phyloP scores from a whole-genome alignment of 2,797 vertebrate species.

The Sus cebifrons region DNA sequence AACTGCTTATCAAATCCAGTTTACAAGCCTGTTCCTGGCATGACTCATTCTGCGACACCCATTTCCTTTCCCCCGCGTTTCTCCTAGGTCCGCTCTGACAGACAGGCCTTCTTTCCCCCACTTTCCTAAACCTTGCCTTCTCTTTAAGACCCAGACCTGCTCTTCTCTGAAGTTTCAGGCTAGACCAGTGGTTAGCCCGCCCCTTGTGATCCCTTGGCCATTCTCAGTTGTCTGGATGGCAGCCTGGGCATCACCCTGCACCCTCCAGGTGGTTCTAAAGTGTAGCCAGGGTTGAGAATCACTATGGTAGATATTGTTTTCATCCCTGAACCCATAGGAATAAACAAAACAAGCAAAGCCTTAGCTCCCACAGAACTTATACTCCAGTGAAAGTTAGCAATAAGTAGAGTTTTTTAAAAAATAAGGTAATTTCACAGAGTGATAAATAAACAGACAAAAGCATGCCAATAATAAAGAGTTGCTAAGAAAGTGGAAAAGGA shows the following conservation, averaged over 20 bases:
- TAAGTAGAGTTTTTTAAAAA: neutral
- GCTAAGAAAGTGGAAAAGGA: neutral
- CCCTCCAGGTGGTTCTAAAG: neutral
- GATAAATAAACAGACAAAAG: conserved; percentile 6
- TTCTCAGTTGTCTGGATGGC: neutral
- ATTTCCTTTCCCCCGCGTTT: neutral
- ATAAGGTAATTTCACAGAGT: conserved; percentile 3
- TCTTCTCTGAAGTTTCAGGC: neutral
- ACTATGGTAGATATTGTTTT: neutral
- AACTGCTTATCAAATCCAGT: neutral
- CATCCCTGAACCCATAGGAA: neutral
- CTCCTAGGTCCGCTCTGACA: neutral
- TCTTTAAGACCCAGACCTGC: neutral
- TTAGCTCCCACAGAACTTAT: neutral
- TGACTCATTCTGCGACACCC: neutral
- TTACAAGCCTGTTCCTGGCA: neutral
- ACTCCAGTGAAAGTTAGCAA: conserved; percentile 13
- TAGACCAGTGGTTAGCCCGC: neutral
- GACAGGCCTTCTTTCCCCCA: neutral
- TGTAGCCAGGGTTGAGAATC: neutral
- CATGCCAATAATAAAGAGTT: neutral
- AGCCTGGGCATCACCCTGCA: neutral
- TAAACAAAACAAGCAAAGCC: neutral
- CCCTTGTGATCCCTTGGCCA: neutral
- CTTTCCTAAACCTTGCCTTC: neutral